Conservation (phyloP, 2,797 vertebrate genomes). For the Myripristis jacobus region DNA sequence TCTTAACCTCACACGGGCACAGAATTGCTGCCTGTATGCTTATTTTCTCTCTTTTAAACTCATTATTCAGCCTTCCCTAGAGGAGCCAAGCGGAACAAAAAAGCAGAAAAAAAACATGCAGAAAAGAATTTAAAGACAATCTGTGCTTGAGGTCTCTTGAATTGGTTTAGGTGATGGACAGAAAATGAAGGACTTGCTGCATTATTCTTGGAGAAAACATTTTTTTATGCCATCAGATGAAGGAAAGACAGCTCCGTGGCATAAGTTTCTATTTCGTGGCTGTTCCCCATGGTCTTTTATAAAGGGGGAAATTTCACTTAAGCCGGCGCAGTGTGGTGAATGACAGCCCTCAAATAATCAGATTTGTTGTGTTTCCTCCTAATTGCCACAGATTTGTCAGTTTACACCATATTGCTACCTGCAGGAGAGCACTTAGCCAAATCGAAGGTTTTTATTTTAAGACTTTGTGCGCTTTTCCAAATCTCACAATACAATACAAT, state of each 20-base stretch:
- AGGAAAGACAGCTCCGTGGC: background rate
- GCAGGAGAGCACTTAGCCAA: constrained; percentile 48
- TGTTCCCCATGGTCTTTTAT: constrained; percentile 6
- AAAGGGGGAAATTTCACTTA: constrained; percentile 2
- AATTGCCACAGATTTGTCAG: constrained; percentile 26
- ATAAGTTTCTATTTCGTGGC: constrained; percentile 1
- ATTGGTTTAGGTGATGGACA: constrained; percentile 3
- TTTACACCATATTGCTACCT: constrained; percentile 22
- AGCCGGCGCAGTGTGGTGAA: background rate
- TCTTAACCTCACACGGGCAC: background rate
- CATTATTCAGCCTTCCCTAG: background rate
- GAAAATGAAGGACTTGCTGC: constrained; percentile 13
- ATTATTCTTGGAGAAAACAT: constrained; percentile 9
- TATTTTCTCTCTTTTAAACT: constrained; percentile 20
- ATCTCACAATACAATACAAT: constrained; percentile 31
- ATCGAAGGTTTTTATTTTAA: constrained; percentile 42
- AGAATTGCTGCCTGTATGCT: background rate
- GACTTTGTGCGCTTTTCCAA: constrained; percentile 15
- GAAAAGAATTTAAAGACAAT: background rate
- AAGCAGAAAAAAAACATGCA: background rate
- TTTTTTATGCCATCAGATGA: constrained; percentile 9
- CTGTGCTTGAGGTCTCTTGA: background rate
- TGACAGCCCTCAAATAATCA: constrained; percentile 19
- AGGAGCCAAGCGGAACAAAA: background rate
- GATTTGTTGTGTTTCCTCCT: constrained; percentile 14